phyloP scores from a whole-genome alignment of 1,140 invertebrate genomes.

The Rhyzopertha dominica region DNA sequence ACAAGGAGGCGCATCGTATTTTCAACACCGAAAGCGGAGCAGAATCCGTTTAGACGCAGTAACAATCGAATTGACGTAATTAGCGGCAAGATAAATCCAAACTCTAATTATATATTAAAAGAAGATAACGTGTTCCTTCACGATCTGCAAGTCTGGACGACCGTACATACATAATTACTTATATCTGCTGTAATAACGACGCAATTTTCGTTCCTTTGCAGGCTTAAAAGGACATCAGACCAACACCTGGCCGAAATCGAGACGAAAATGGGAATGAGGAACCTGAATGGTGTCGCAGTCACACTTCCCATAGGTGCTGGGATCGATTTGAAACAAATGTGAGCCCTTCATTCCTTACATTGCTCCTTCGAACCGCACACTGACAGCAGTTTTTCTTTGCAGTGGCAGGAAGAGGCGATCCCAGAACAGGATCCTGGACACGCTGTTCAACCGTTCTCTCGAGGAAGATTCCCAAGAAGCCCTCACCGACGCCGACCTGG shows the following conservation, averaged over 20 bases:
- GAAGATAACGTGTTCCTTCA: too few species aligned
- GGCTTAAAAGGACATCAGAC: constrained; percentile 57
- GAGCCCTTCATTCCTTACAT: constrained; percentile 39
- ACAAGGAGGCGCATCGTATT: too few species aligned
- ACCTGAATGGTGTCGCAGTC: constrained; percentile 50
- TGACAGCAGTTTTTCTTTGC: constrained; percentile 12
- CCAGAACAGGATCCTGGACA: constrained; percentile 13
- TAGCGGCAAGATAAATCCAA: too few species aligned
- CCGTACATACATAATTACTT: too few species aligned
- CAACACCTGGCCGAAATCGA: constrained; percentile 61
- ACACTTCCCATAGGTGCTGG: constrained; percentile 53
- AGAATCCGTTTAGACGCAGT: too few species aligned
- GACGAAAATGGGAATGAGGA: constrained; percentile 53
- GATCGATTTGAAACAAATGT: constrained; percentile 54
- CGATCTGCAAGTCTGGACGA: too few species aligned
- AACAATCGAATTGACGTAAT: too few species aligned
- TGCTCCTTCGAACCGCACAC: background rate
- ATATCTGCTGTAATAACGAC: too few species aligned
- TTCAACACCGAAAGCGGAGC: too few species aligned
- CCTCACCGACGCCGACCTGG: constrained; percentile 12
- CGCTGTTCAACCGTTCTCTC: constrained; percentile 17
- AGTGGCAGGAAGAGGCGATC: constrained; percentile 46
- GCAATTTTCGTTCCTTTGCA: constrained; percentile 45
- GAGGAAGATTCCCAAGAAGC: constrained; percentile 17
- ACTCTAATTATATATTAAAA: too few species aligned